phyloP scores from a whole-genome alignment of 1,140 invertebrate species.

The Neodiprion lecontei region DNA sequence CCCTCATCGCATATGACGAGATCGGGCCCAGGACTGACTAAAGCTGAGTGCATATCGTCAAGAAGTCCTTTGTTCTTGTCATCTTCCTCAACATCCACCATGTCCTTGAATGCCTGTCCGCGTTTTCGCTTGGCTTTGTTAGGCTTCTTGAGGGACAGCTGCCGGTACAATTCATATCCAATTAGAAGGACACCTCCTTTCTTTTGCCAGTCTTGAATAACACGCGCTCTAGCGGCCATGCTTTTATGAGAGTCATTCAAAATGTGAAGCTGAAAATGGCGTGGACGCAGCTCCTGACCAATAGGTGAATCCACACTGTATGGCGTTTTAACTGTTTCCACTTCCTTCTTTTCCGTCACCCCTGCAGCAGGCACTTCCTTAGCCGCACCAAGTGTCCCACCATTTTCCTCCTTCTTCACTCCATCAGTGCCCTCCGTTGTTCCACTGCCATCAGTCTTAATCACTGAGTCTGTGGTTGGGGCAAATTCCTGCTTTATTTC shows the following conservation, averaged over 20 bases:
- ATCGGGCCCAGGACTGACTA: constrained; percentile 93
- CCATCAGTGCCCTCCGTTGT: constrained; percentile 27
- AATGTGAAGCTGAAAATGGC: constrained; percentile 88
- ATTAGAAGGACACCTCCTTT: constrained; percentile 94
- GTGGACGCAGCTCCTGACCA: constrained; percentile 62
- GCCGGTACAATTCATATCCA: constrained; percentile 95
- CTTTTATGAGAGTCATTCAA: constrained; percentile 96
- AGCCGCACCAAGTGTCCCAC: constrained; percentile 50
- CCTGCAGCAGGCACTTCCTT: constrained; percentile 63
- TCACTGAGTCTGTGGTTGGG: constrained; percentile 29
- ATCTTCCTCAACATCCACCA: constrained; percentile 67
- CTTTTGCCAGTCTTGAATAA: constrained; percentile 83
- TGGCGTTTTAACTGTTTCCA: constrained; percentile 48
- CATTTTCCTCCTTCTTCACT: constrained; percentile 43
- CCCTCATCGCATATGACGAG: constrained; percentile 96
- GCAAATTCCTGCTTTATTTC: constrained; percentile 42
- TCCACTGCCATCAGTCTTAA: constrained; percentile 45
- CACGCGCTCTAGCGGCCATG: constrained; percentile 80
- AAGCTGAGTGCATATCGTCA: constrained; percentile 84
- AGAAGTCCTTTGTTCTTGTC: constrained; percentile 86
- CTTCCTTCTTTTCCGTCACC: constrained; percentile 63
- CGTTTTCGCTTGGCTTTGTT: constrained; percentile 57
- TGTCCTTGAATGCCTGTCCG: constrained; percentile 55
- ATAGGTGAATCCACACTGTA: constrained; percentile 49
- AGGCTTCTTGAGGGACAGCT: constrained; percentile 81